These are phyloP conservation scores for Clarias laeviceps DNA, from an alignment of 2,797 vertebrate species.

Conservation along the genomic window DNA sequence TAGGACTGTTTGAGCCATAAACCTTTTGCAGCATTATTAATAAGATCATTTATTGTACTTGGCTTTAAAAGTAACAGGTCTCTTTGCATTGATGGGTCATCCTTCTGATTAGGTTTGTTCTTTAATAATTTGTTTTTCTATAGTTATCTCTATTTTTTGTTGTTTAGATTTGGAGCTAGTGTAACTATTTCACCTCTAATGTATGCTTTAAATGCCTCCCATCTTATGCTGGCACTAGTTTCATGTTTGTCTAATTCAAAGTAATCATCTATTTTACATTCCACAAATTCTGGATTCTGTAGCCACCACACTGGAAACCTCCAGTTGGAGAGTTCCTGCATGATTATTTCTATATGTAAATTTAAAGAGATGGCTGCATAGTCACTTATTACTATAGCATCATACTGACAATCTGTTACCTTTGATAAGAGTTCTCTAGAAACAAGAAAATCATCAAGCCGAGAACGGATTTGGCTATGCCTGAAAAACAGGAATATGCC, in stretches of 20 bases:
- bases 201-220: slow-evolving; percentile 10
- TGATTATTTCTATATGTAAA: not conserved
- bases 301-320: not conserved
- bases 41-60: slow-evolving; percentile 33
- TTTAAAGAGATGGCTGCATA: not conserved
- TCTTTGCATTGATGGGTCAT: not conserved
- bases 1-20: slow-evolving; percentile 29
- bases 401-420: not conserved
- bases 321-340: no score
- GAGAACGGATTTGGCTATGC: not conserved
- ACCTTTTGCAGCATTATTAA: slow-evolving; percentile 32
- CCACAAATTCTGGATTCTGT: slow-evolving; percentile 5
- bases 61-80: slow-evolving; percentile 10
- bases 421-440: not conserved
- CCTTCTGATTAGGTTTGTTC: not conserved
- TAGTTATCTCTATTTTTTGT: not conserved
- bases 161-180: not conserved
- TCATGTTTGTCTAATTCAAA: slow-evolving; percentile 11
- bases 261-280: not conserved
- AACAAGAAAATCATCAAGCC: no score
- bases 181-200: slow-evolving; percentile 16
- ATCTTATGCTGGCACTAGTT: not conserved
- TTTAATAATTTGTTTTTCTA: slow-evolving; percentile 9
- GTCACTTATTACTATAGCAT: slow-evolving; percentile 6
- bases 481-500: slow-evolving; percentile 1